A percentile compares a stretch with the other conserved stretches of the same genome.
Evolutionary conservation across 2,888 invertebrate species (phyloP).

Genomic region (Brachyopa scutellaris): DNA sequence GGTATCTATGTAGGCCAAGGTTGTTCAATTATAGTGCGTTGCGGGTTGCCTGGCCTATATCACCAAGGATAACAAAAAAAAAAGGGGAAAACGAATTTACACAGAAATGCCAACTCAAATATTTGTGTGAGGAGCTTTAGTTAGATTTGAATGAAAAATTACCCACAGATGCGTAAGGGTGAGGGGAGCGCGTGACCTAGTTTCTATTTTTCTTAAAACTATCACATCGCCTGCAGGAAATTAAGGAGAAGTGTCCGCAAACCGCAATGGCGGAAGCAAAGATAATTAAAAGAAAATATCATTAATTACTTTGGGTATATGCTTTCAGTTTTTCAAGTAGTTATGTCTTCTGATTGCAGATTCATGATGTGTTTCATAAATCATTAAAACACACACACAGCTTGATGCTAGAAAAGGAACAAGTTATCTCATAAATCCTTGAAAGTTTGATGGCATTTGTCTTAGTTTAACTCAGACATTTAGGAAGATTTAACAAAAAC

Average conservation of each 20-base stretch:
- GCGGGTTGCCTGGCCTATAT: constrained; percentile 34
- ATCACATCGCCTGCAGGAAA: constrained; percentile 13
- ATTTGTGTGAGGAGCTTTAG: constrained; percentile 17
- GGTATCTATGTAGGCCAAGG: constrained; percentile 60
- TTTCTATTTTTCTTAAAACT: not conserved
- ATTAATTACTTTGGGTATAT: constrained; percentile 52
- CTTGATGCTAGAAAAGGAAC: constrained; percentile 10
- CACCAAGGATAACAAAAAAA: not conserved
- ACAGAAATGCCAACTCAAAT: constrained; percentile 35
- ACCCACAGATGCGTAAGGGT: constrained; percentile 8
- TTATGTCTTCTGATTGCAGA: constrained; percentile 54
- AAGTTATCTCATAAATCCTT: constrained; percentile 46
- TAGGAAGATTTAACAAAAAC: too few relatives aligned
- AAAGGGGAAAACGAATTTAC: constrained; percentile 13
- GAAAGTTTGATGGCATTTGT: constrained; percentile 27
- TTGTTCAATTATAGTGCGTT: constrained; percentile 38
- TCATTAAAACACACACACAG: constrained; percentile 41
- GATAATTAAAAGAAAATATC: constrained; percentile 54
- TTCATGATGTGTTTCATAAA: constrained; percentile 62
- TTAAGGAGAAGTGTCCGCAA: constrained; percentile 34
- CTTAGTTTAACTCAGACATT: too few relatives aligned
- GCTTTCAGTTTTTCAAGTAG: not conserved
- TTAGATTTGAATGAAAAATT: constrained; percentile 34
- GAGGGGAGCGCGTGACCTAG: constrained; percentile 20
- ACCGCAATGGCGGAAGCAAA: constrained; percentile 45